A percentile compares a stretch with the other conserved stretches of the same genome.
phyloP scores from a whole-genome alignment of 2,113 vertebrate genomes.

The Hipposideros armiger region DNA sequence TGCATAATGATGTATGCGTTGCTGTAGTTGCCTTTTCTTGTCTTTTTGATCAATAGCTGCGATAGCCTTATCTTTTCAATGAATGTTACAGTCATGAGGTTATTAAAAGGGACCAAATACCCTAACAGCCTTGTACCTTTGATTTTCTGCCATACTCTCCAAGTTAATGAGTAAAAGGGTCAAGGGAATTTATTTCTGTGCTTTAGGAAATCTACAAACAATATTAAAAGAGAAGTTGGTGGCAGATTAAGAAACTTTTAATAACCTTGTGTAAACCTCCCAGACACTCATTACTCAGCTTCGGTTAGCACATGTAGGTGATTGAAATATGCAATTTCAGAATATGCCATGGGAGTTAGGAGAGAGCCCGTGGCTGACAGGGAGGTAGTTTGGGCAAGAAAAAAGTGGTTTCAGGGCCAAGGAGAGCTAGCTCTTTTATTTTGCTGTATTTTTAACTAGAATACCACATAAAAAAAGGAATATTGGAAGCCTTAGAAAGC shows the following conservation, averaged over 20 bases:
- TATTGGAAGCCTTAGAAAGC: not conserved
- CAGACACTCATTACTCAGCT: conserved; percentile 82
- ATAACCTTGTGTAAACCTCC: conserved; percentile 85
- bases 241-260: conserved; percentile 84
- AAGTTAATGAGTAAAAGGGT: conserved; percentile 84
- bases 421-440: conserved; percentile 15
- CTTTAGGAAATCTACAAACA: conserved; percentile 85
- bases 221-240: conserved; percentile 85
- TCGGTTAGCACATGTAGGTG: conserved; percentile 72
- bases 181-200: conserved; percentile 83
- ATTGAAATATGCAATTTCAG: conserved; percentile 82
- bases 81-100: conserved; percentile 67
- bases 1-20: conserved; percentile 67
- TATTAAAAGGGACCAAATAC: conserved; percentile 79
- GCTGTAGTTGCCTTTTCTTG: conserved; percentile 48
- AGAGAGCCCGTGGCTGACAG: conserved; percentile 62
- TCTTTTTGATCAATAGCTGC: conserved; percentile 77
- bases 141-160: conserved; percentile 81
- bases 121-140: conserved; percentile 75
- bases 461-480: not conserved
- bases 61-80: conserved; percentile 71
- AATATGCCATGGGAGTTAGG: conserved; percentile 69
- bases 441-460: conserved; percentile 49
- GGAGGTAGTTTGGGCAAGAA: not conserved
- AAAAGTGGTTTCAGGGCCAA: conserved; percentile 7